Base-by-base conservation (phyloP, 2,888 invertebrate species). In the Dusona sp. region DNA sequence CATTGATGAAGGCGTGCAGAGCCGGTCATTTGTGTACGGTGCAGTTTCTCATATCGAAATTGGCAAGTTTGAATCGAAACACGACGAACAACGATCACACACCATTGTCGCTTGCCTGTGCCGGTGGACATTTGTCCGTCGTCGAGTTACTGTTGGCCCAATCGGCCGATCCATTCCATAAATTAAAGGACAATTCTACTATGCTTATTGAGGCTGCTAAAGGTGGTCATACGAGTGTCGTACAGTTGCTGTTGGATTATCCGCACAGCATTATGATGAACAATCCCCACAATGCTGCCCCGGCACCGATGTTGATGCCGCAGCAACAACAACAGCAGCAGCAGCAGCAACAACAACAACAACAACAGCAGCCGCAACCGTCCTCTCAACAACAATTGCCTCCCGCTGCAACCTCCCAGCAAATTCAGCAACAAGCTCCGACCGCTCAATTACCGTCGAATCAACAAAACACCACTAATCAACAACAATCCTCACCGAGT, bases 131-230 rank as follows among this genome's bases (percentile, higher is more conserved):
- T 95, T 96, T 98, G 89, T 96, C 97, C 89, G 98, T 99, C 75
- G 99, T 99, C 36, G 98, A 99, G 95, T 95, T 98, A 92, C 95
- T 99, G 88, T 96, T 99, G 87, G 97, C 97, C 79, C 97, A 98
- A 95, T 97, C 98, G 90, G 99, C 99, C 65, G 98, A 99, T 95
- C 98, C 99, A 74, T 98, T 98, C 94, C 98, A 99, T 95, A 99
- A 98, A 95, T 96, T 99, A 75, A 99, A 99, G 96, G 99, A 99
- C 95, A 99, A 99, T 94, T 98, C 99, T 86, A 99, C 99, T 79
- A 99, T 99, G 97, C 96, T 99, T 90, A 99, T 99, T 91, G 99
- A 99, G 95, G 99, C 99, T 75, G 98, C 99, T 72, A 99, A 99
- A 95, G 99, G 99, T 74, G 99, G 99, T 0, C 99, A 99, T 95